Evolutionary conservation across 2,797 vertebrate genomes (phyloP), one percentile per base, ranked within the genome.

Genomic region (Mus minutoides): DNA sequence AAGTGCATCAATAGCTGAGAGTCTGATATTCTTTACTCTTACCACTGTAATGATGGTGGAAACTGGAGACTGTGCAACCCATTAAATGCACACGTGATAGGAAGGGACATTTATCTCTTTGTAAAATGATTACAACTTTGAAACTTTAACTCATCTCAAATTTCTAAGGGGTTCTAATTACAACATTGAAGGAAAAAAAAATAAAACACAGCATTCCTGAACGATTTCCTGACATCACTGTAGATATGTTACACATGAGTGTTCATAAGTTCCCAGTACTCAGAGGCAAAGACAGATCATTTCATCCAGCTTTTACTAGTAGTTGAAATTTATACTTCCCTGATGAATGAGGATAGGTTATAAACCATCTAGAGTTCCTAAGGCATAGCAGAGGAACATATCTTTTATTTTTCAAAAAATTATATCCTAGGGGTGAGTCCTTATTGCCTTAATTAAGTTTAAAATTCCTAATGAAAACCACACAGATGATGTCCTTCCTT

Each of bases 91-190:
- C 71, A 64, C 22, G 16, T 90, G 88, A 93, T 73, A 82, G 76
- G 76, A 97, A 96, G 87, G 34, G n/a, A 26, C n/a, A 75, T 93
- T 96, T 83, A 94, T 94, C 83, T 95, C 64, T 31, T 86, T 9
- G 46, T 78, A 97, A 97, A 73, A 94, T 46, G 83, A 96, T 76
- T 92, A 91, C 85, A 40, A n/a, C 82, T 94, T 95, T 80, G 52
- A 95, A 95, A 86, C 22, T 43, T 21, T 75, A 91, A 94, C 56
- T 78, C 60, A 87, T 73, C 79, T 95, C 54, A 58, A 87, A 90
- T 92, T 95, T 95, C 79, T 0, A 78, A 91, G 58, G 54, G 67
- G 78, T 80, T 94, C 87, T 91, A 96, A 91, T 96, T 85, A 96
- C 77, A 94, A 43, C 29, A 79, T 14, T 92, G 26, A 29, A 95